These are phyloP conservation scores for Cyclura pinguis DNA, from an alignment of 2,797 vertebrate species.

Conservation along the genomic window DNA sequence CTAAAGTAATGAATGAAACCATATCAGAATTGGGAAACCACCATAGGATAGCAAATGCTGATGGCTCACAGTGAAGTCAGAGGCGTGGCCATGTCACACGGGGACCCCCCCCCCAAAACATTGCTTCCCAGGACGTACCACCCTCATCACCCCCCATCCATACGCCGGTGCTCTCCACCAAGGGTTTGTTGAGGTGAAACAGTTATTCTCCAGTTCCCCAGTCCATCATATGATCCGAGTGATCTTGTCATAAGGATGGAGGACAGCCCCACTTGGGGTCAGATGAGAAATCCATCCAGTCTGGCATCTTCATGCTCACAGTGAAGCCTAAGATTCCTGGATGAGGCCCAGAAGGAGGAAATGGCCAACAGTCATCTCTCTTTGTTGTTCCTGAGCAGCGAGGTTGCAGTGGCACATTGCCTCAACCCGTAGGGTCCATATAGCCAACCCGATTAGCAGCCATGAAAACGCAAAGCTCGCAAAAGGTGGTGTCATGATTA, in stretches of 20 bases:
- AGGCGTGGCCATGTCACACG: no score
- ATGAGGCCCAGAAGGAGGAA: neutral
- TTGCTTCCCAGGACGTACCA: no score
- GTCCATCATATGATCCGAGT: no score
- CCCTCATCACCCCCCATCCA: no score
- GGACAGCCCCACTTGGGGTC: neutral
- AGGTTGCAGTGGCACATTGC: neutral
- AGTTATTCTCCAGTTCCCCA: no score
- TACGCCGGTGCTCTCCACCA: no score
- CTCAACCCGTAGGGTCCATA: neutral
- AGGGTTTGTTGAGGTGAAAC: no score
- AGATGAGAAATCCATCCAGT: neutral
- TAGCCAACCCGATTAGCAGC: neutral
- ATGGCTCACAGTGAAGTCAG: neutral
- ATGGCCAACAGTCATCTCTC: neutral
- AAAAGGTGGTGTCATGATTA: neutral
- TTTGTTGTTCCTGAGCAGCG: neutral
- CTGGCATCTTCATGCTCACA: no score
- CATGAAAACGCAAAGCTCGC: neutral
- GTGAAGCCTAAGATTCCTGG: neutral
- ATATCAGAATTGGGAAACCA: neutral
- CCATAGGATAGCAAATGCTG: neutral
- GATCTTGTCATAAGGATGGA: neutral
- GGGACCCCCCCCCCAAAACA: no score
- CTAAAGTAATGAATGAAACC: neutral